Evolutionary conservation across 2,888 invertebrate species (phyloP).

Genomic region (Tenthredo amoena): DNA sequence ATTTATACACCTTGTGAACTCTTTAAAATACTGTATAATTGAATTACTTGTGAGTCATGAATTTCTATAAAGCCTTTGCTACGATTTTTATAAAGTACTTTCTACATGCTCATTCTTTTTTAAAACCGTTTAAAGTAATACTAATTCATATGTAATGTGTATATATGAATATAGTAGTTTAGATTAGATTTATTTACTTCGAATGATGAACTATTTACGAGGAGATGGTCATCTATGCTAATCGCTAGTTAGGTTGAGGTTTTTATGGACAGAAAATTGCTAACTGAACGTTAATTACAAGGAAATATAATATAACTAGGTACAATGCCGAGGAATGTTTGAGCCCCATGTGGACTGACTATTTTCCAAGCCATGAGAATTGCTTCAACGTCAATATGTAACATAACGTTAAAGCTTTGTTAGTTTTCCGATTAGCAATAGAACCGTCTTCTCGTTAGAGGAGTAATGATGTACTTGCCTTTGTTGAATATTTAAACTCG

Average conservation of each 20-base stretch:
- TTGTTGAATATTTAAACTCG: neutral
- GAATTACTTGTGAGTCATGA: slow-evolving; percentile 30
- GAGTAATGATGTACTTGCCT: neutral
- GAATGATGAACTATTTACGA: neutral
- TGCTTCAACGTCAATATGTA: neutral
- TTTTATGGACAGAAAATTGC: neutral
- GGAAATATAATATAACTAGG: neutral
- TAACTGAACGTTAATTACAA: neutral
- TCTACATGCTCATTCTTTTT: slow-evolving; percentile 25
- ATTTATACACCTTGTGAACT: slow-evolving; percentile 16
- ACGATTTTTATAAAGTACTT: slow-evolving; percentile 38
- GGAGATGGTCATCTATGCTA: neutral
- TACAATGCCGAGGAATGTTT: neutral
- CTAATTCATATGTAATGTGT: slow-evolving; percentile 19
- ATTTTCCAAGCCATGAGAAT: neutral
- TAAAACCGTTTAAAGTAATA: slow-evolving; percentile 12
- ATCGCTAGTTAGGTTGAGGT: neutral
- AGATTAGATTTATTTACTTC: slow-evolving; percentile 31
- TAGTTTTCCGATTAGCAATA: neutral
- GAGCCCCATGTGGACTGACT: too few species aligned
- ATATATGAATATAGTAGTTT: slow-evolving; percentile 14
- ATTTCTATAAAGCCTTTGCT: slow-evolving; percentile 42
- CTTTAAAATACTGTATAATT: slow-evolving; percentile 31
- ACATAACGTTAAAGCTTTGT: neutral
- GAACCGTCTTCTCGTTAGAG: neutral